Conservation (phyloP, 2,113 vertebrate genomes). For the Smithornis capensis region DNA sequence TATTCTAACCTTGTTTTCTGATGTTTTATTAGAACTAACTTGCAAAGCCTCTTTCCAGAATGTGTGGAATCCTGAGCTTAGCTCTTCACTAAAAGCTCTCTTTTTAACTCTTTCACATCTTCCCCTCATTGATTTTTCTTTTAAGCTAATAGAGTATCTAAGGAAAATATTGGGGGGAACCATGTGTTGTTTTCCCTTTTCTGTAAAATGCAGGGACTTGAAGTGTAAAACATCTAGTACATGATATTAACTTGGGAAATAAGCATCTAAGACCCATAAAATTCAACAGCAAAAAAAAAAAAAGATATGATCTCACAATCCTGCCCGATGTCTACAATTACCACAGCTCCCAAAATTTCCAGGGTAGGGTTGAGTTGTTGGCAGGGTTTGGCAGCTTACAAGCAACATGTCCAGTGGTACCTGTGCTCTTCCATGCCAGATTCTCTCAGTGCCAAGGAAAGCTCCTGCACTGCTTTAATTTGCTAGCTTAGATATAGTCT, state of each 20-base stretch:
- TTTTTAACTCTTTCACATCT: constrained; percentile 32
- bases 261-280: neutral
- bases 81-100: neutral
- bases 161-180: neutral
- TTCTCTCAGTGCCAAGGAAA: neutral
- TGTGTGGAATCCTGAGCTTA: neutral
- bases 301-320: neutral
- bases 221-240: neutral
- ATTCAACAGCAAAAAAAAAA: neutral
- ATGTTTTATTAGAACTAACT: constrained; percentile 31
- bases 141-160: neutral
- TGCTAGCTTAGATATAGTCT: neutral
- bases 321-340: neutral
- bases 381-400: neutral
- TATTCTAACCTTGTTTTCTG: constrained; percentile 16
- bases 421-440: neutral
- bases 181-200: neutral
- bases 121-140: neutral
- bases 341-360: neutral
- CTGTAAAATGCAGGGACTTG: neutral
- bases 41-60: neutral
- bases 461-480: neutral
- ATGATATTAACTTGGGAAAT: neutral
- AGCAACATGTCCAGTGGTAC: neutral
- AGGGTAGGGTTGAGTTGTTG: neutral